Percentiles rank a stretch among this genome's conserved stretches.
Evolutionary conservation across 2,888 invertebrate genomes (phyloP).

Genomic region (Steinernema hermaphroditum): DNA sequence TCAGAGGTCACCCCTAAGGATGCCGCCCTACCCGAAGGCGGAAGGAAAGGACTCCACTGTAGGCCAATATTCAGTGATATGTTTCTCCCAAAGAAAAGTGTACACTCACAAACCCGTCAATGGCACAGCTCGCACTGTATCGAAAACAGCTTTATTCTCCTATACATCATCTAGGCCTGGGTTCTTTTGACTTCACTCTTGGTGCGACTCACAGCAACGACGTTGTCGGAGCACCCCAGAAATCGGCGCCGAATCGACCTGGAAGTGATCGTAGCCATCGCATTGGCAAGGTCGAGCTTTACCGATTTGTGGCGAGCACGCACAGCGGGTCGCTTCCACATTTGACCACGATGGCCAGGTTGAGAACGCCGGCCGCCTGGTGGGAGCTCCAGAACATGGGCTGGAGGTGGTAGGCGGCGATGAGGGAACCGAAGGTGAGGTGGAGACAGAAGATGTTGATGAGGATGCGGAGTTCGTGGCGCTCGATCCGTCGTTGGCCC

Average conservation of each 20-base stretch:
- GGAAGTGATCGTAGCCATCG: background rate
- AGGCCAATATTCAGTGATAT: too few species aligned
- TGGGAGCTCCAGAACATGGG: background rate
- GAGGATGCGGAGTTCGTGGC: slow-evolving; percentile 26
- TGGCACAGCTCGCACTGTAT: too few species aligned
- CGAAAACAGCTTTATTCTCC: too few species aligned
- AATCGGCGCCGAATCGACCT: slow-evolving; percentile 11
- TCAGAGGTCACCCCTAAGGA: too few species aligned
- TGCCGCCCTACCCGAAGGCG: too few species aligned
- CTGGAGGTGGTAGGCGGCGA: slow-evolving; percentile 11
- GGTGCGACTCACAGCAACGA: background rate
- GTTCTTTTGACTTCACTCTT: too few species aligned
- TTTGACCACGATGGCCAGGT: background rate
- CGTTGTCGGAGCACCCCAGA: background rate
- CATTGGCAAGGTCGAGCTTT: background rate
- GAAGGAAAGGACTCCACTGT: too few species aligned
- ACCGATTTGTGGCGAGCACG: slow-evolving; percentile 5
- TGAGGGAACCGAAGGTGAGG: slow-evolving; percentile 5
- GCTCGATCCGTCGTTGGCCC: background rate
- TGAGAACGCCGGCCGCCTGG: background rate
- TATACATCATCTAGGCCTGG: too few species aligned
- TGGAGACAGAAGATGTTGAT: slow-evolving; percentile 19
- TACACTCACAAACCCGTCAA: too few species aligned
- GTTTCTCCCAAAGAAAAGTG: too few species aligned
- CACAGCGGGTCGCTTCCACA: slow-evolving; percentile 6